These are phyloP conservation scores for Cheilosia variabilis DNA, from an alignment of 2,888 invertebrate species.

Conservation along the genomic window DNA sequence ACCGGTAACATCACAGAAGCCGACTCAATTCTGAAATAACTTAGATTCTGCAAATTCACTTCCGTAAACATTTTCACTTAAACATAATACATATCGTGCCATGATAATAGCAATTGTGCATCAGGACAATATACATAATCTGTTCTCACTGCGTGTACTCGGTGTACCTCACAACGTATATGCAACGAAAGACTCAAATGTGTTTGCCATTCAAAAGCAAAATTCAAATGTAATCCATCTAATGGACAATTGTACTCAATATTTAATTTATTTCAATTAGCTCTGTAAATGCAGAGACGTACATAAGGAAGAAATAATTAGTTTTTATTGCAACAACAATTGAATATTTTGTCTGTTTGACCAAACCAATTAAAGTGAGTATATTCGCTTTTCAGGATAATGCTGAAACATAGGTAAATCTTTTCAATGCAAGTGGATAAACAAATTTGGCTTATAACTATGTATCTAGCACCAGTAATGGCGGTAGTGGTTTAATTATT, in stretches of 20 bases:
- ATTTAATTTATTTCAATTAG: conserved; percentile 2
- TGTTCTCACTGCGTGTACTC: neutral
- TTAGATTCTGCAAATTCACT: conserved; percentile 13
- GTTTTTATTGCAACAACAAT: neutral
- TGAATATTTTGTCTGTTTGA: neutral
- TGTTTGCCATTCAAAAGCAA: too few species aligned
- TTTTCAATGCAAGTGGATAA: too few species aligned
- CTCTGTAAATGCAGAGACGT: neutral
- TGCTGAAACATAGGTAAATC: too few species aligned
- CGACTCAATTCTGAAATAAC: conserved; percentile 18
- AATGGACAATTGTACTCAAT: neutral
- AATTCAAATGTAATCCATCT: conserved; percentile 3
- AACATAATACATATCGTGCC: too few species aligned
- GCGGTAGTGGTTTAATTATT: too few species aligned
- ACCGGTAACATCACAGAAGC: conserved; percentile 24
- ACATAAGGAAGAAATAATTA: neutral
- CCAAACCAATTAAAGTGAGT: too few species aligned
- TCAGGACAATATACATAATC: conserved; percentile 4
- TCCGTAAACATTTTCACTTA: neutral
- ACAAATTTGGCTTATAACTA: too few species aligned
- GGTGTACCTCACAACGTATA: too few species aligned
- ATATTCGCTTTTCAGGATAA: too few species aligned
- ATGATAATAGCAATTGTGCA: neutral
- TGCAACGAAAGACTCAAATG: too few species aligned
- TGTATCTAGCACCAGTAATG: too few species aligned